A percentile compares a stretch with the other conserved stretches of the same genome.
These are phyloP conservation scores for Strigamia maritima DNA, from an alignment of 2,888 invertebrate species.

Conservation along the genomic window DNA sequence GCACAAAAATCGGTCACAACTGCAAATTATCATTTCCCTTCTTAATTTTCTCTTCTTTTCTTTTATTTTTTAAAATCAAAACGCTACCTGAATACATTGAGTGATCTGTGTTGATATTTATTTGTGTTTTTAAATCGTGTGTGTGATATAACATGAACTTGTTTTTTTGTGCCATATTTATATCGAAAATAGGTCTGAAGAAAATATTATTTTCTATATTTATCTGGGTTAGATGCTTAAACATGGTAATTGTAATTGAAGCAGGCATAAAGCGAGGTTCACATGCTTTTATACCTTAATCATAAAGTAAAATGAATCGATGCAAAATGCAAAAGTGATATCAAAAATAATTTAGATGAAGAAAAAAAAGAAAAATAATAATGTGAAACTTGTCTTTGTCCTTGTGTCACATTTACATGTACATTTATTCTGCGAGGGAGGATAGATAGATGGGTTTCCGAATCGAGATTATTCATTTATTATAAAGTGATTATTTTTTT, in stretches of 20 bases:
- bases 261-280: background rate
- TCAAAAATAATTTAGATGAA: background rate
- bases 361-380: background rate
- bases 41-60: too few species aligned
- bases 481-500: background rate
- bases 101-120: conserved; percentile 30
- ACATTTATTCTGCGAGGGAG: background rate
- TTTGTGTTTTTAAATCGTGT: conserved; percentile 1
- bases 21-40: conserved; percentile 8
- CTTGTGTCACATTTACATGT: background rate
- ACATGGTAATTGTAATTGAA: background rate
- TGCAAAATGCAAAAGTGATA: background rate
- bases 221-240: conserved; percentile 25
- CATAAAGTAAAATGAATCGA: background rate
- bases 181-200: background rate
- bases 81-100: conserved; percentile 31
- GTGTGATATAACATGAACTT: conserved; percentile 11
- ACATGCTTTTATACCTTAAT: background rate
- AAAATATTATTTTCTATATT: conserved; percentile 18
- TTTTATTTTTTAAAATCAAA: background rate
- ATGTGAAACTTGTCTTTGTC: background rate
- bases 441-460: background rate
- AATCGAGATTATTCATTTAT: background rate
- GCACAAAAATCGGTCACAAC: conserved; percentile 23
- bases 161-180: conserved; percentile 20